phyloP scores from a whole-genome alignment of 2,888 invertebrate species.

The Spodoptera exigua region DNA sequence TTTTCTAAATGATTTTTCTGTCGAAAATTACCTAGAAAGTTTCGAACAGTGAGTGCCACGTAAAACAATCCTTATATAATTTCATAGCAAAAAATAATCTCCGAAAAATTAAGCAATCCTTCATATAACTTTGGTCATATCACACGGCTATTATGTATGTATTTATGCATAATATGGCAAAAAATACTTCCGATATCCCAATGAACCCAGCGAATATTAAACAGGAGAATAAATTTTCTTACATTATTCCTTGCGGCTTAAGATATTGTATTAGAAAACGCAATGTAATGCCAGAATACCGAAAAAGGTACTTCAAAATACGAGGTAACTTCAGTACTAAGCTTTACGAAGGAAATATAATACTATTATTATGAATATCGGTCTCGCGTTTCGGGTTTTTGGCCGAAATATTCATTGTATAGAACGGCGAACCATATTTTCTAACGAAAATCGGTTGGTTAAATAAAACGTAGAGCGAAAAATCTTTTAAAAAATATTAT shows the following conservation, averaged over 20 bases:
- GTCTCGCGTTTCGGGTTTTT: conserved; percentile 15
- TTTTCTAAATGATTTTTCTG: background rate
- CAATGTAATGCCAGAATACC: conserved; percentile 24
- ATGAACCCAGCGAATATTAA: conserved; percentile 58
- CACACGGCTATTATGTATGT: conserved; percentile 41
- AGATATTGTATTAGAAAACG: conserved; percentile 37
- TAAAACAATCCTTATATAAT: no score
- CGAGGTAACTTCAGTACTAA: conserved; percentile 19
- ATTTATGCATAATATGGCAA: conserved; percentile 56
- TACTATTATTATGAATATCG: conserved; percentile 35
- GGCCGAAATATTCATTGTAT: conserved; percentile 15
- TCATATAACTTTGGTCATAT: conserved; percentile 32
- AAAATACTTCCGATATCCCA: conserved; percentile 55
- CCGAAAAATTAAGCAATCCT: conserved; percentile 31
- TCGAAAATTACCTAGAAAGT: conserved; percentile 4
- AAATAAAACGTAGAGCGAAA: background rate
- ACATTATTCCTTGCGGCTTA: conserved; percentile 50
- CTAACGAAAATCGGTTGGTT: conserved; percentile 5
- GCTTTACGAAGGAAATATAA: conserved; percentile 29
- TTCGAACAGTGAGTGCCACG: no score
- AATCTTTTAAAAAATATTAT: background rate
- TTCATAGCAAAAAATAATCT: conserved; percentile 5
- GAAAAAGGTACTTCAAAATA: conserved; percentile 31
- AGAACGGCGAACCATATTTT: conserved; percentile 19
- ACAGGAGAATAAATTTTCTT: conserved; percentile 57